These are phyloP conservation scores for Episyrphus balteatus DNA, from an alignment of 1,140 invertebrate genomes.

Conservation along the genomic window DNA sequence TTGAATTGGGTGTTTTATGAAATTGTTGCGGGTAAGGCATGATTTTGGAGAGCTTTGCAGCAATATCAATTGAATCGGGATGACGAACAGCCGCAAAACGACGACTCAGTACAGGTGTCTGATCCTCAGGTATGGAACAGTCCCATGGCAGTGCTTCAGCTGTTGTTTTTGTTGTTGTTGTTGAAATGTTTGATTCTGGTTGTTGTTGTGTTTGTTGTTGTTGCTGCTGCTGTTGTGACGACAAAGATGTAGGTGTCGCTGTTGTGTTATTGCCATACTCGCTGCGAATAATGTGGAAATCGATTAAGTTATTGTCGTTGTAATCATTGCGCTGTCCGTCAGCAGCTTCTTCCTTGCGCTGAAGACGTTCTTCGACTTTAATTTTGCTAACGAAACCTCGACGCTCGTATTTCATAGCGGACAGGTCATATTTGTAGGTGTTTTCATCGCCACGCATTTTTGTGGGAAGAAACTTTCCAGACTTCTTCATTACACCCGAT, in stretches of 20 bases:
- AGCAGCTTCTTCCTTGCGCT: conserved; percentile 13
- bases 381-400: conserved; percentile 33
- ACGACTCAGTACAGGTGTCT: conserved; percentile 28
- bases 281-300: conserved; percentile 21
- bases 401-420: conserved; percentile 29
- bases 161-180: conserved; percentile 16
- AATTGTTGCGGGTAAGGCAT: conserved; percentile 31
- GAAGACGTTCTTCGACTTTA: conserved; percentile 10
- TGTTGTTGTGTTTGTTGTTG: conserved; percentile 16
- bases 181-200: neutral
- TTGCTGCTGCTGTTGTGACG: conserved; percentile 11
- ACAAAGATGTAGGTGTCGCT: neutral
- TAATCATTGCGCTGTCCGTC: conserved; percentile 17
- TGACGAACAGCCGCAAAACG: conserved; percentile 33
- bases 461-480: conserved; percentile 22
- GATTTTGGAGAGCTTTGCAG: conserved; percentile 26
- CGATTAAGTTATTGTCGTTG: conserved; percentile 36
- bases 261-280: neutral
- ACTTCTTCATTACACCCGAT: conserved; percentile 23
- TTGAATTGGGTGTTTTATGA: conserved; percentile 21
- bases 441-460: conserved; percentile 24
- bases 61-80: conserved; percentile 26
- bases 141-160: conserved; percentile 34
- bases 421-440: conserved; percentile 32
- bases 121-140: conserved; percentile 16